Conservation (phyloP, 1,140 invertebrate species). For the Drosophila persimilis region DNA sequence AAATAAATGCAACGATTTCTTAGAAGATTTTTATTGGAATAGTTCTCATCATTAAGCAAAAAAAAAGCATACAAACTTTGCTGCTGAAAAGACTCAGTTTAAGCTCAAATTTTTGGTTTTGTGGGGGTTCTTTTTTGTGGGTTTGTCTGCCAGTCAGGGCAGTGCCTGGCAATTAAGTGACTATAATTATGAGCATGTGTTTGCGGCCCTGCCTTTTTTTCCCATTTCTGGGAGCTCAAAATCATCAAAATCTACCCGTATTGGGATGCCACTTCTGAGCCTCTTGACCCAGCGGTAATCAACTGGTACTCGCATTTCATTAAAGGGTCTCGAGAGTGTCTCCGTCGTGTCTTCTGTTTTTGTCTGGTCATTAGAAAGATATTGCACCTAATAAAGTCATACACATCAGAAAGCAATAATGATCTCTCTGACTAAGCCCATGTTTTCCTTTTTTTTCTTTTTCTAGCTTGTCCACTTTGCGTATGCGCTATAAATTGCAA, state of each 20-base stretch:
- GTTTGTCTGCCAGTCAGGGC: conserved; percentile 11
- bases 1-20: no score
- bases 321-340: no score
- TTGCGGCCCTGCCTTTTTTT: not conserved
- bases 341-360: no score
- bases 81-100: no score
- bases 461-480: not conserved
- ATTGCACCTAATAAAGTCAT: no score
- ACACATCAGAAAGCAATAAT: no score
- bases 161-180: conserved; percentile 46
- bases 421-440: no score
- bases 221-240: conserved; percentile 12
- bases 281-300: not conserved
- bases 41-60: no score
- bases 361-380: no score
- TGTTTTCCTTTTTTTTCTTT: not conserved
- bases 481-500: conserved; percentile 8
- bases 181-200: conserved; percentile 50
- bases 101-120: not conserved
- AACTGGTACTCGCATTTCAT: no score
- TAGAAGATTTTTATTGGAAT: no score
- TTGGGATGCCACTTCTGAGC: not conserved
- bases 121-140: conserved; percentile 7
- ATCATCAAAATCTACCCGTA: conserved; percentile 4
- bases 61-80: no score